These are phyloP conservation scores for Parnassius apollo DNA, from an alignment of 2,888 invertebrate genomes.

Conservation along the genomic window DNA sequence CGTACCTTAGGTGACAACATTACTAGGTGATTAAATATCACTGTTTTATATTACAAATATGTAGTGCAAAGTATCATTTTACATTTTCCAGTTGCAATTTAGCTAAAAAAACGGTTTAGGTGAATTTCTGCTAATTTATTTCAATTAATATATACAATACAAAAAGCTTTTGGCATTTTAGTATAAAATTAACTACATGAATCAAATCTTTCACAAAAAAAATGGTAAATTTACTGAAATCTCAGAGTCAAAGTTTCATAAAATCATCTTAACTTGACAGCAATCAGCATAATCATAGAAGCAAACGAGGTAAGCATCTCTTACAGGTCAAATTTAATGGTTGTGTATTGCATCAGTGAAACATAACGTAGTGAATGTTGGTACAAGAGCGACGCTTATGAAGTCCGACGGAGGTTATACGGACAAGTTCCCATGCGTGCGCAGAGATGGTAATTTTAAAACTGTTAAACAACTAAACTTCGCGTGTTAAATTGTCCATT, in stretches of 20 bases:
- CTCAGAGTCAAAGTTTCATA: neutral
- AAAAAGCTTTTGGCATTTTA: too few relatives aligned
- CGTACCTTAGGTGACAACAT: slow-evolving; percentile 23
- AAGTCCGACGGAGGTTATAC: slow-evolving; percentile 37
- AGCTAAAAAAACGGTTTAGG: too few relatives aligned
- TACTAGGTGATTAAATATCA: slow-evolving; percentile 24
- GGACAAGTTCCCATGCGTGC: slow-evolving; percentile 48
- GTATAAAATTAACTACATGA: too few relatives aligned
- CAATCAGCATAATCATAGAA: slow-evolving; percentile 3
- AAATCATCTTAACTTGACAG: slow-evolving; percentile 2
- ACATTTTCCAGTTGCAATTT: too few relatives aligned
- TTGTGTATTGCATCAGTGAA: slow-evolving; percentile 32
- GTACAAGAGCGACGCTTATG: slow-evolving; percentile 29
- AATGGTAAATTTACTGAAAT: too few relatives aligned
- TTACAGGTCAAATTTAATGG: slow-evolving; percentile 25
- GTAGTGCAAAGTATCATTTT: too few relatives aligned
- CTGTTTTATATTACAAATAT: slow-evolving; percentile 17
- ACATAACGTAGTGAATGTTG: slow-evolving; percentile 41
- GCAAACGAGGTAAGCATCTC: slow-evolving; percentile 6
- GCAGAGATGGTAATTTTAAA: slow-evolving; percentile 20
- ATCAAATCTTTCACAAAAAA: too few relatives aligned
- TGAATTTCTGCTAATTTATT: too few relatives aligned
- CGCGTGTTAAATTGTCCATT: slow-evolving; percentile 5
- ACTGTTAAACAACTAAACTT: slow-evolving; percentile 3
- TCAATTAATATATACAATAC: too few relatives aligned